Base-by-base conservation (phyloP, 2,113 vertebrate genomes). In the Cephalophus harveyi region DNA sequence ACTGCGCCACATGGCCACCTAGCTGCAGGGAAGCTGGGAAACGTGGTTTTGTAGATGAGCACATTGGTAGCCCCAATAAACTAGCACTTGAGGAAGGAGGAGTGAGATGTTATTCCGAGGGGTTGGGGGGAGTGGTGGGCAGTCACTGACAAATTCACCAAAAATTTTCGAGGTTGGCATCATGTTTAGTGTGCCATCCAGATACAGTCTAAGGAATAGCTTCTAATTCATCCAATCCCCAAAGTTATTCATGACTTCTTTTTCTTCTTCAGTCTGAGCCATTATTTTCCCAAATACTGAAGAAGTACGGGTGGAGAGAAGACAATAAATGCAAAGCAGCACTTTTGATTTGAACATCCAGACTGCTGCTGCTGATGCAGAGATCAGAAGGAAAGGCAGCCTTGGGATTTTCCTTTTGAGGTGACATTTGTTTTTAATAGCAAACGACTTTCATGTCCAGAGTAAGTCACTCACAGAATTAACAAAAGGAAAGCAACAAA, bases 381-480 rank as follows among this genome's bases (percentile, higher is more conserved):
- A 87, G 71, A 96, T 97, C 83, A 97, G 94, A 95, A 92, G 82
- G 93, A 93, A 82, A 95, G 40, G 11, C 55, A 12, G 86, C 76
- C 55, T 95, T 59, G 67, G 90, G 60, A 89, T 87, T 98, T 91
- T 95, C 91, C 57, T 95, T 95, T 79, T 36, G 89, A 90, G 79
- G 94, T 67, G 88, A 84, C 71, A 62, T 62, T 97, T 96, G 95
- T 95, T 96, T 97, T 87, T 96, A 96, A 97, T 57, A 97, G 93
- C 52, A 91, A 97, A 95, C 71, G 67, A 95, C 96, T 97, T 98
- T 96, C 93, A 89, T 96, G 82, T 93, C 83, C 54, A 4, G 40
- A 87, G 30, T 93, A 97, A 96, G 94, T 71, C 87, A 93, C 82
- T 97, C 95, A 97, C 87, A 94, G 97, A 97, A 97, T 98, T 97